Conservation (phyloP, 1,140 invertebrate genomes). For the Penaeus indicus region DNA sequence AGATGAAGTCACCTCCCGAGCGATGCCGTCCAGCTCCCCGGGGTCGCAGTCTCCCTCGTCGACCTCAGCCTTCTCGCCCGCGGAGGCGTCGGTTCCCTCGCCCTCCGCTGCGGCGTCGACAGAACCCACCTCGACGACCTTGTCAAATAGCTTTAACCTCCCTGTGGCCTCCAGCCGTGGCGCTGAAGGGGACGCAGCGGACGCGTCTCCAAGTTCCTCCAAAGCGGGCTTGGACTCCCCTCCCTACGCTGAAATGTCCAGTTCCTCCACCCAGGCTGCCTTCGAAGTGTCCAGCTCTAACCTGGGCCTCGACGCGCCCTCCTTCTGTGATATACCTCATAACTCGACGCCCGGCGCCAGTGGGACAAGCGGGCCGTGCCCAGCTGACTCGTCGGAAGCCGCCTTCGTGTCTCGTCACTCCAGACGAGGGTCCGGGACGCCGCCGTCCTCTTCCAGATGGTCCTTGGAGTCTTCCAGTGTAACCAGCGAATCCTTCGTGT, state of each 20-base stretch:
- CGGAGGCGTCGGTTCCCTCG: conserved; percentile 19
- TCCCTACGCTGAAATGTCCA: conserved; percentile 4
- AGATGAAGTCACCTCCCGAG: background rate
- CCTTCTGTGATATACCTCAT: background rate
- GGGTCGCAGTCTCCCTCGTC: background rate
- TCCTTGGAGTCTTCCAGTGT: background rate
- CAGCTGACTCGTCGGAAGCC: conserved; percentile 41
- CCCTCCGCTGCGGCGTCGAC: background rate
- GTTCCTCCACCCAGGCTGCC: conserved; percentile 18
- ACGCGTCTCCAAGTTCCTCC: too few relatives aligned
- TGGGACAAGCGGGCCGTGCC: background rate
- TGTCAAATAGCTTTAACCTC: background rate
- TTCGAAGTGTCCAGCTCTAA: conserved; percentile 40
- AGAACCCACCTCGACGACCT: background rate
- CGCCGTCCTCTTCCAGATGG: conserved; percentile 32
- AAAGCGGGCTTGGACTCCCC: background rate
- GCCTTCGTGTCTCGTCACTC: background rate
- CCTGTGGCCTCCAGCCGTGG: too few relatives aligned
- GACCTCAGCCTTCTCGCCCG: conserved; percentile 1
- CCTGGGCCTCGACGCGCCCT: conserved; percentile 3
- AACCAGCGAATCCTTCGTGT: conserved; percentile 30
- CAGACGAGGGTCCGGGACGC: conserved; percentile 4
- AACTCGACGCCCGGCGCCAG: background rate
- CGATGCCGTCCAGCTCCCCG: background rate
- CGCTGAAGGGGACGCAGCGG: too few relatives aligned